A percentile compares a stretch with the other conserved stretches of the same genome.
Conservation (phyloP, 2,888 invertebrate genomes). For the Synanthedon myopaeformis region DNA sequence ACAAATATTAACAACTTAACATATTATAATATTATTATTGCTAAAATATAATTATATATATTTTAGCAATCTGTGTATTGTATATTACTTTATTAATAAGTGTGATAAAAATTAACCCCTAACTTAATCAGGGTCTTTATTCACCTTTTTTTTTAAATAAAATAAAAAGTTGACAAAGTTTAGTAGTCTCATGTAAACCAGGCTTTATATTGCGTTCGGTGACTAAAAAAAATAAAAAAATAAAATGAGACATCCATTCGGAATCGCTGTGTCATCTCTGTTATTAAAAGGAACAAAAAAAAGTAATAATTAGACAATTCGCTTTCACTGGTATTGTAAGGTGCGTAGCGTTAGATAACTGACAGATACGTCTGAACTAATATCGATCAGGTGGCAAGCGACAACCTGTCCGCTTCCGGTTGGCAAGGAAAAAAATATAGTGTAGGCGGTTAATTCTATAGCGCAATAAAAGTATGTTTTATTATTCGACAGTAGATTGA, state of each 20-base stretch:
- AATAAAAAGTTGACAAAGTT: too few relatives aligned
- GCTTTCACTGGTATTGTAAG: conserved; percentile 55
- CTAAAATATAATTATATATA: too few relatives aligned
- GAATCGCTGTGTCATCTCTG: conserved; percentile 57
- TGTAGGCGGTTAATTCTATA: not conserved
- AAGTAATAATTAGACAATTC: conserved; percentile 50
- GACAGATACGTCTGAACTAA: conserved; percentile 39
- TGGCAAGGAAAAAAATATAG: conserved; percentile 6
- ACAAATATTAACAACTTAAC: too few relatives aligned
- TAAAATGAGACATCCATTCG: conserved; percentile 1
- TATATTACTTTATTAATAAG: too few relatives aligned
- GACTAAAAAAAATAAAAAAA: conserved; percentile 13
- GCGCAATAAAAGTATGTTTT: not conserved
- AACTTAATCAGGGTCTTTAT: too few relatives aligned
- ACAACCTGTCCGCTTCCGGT: conserved; percentile 43
- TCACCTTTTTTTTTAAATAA: too few relatives aligned
- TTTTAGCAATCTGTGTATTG: too few relatives aligned
- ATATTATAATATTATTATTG: too few relatives aligned
- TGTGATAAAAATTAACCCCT: too few relatives aligned
- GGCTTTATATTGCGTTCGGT: conserved; percentile 27
- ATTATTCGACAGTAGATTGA: not conserved
- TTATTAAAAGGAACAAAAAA: conserved; percentile 40
- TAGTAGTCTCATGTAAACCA: too few relatives aligned
- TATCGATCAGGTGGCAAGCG: conserved; percentile 43
- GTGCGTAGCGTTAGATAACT: conserved; percentile 56